Evolutionary conservation across 2,888 invertebrate genomes (phyloP), one percentile per base, ranked within the genome.

Genomic region (Aquatica leii): DNA sequence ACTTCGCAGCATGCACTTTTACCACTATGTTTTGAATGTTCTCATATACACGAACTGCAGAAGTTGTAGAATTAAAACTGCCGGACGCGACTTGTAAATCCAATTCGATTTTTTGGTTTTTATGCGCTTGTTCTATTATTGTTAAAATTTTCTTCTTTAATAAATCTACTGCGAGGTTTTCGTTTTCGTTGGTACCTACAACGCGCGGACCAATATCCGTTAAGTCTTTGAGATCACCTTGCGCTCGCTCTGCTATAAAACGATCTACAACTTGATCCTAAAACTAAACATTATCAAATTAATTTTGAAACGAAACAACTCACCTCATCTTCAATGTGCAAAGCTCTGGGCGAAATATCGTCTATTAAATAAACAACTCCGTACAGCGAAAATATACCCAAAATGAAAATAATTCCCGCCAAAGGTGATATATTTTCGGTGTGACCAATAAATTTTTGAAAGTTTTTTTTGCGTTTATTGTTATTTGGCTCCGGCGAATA

Each of bases 121-220:
- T 79, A 70, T 86, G 79, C 2, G 87, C 85, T 65, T 78, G 79
- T 65, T 82, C 81, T 62, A 84, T 84, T 53, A 88, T 84, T 46
- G 76, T 75, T 43, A 82, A 78, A 71, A 88, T 83, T 72, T 87
- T 86, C 57, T 80, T 76, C 71, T 84, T 84, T 61, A 91, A 79
- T 77, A 86, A 86, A 70, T 86, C 83, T 37, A 90, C 87, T 3
- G 90, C 87, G 35, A 86, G 69, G 51, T 91, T 86, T 83, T 95
- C 95, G 83, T 93, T 94, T 78, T 89, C 92, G 73, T 91, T 86
- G 77, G 92, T 92, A 37, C 95, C 95, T n/a, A 87, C 86, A 2
- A 90, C 86, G 68, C 90, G 83, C 0, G 90, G 90, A 0, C 93
- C 93, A 49, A 91, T 79, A n/a, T 83, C 83, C 0, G 89, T 87